Base-by-base conservation (phyloP, 64 coral and sea anemone genomes). In the Porites lutea region DNA sequence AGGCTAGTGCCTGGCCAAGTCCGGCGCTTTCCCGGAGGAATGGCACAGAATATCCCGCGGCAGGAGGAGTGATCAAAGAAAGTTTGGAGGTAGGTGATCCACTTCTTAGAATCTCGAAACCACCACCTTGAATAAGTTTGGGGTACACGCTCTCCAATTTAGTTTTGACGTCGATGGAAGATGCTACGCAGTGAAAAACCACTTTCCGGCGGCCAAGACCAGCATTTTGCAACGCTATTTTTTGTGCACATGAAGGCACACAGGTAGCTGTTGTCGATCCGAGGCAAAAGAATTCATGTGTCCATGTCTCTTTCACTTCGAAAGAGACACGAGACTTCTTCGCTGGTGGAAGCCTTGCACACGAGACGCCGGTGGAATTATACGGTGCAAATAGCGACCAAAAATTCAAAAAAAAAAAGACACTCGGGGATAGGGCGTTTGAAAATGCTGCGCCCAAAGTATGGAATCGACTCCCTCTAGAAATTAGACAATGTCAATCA, bases 251-350 rank as follows among this genome's bases (percentile, higher is more conserved):
- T 3, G 65, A 37, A 18, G 78, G 92, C 10, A 83, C 67, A 67
- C 11, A 72, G 58, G 13, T 19, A 46, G 48, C 58, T 46, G 64
- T 54, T 57, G 16, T 88, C 61, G 48, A 79, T 14, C 64, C 77
- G 4, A 93, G 57, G 59, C 86, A 93, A 44, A 88, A 88, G 59
- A 93, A 93, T 11, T 93, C 85, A 82, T 93, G 86, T 52, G 92
- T 93, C 85, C 92, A 93, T 11, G 92, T 88, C 58, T 93, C 86
- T 79, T 72, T 79, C 5, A 91, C 78, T 64, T 67, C 51, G 54
- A 55, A 89, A 66, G 57, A 72, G 48, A 45, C n/a, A 15, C 18
- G 46, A 55, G 83, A 12, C 10, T 72, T 86, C 62, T 72, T 86
- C 16, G 65, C 69, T 52, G 83, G 51, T 54, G 83, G 69, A 72